phyloP scores from a whole-genome alignment of 2,888 invertebrate species.

The Microplitis manilae region DNA sequence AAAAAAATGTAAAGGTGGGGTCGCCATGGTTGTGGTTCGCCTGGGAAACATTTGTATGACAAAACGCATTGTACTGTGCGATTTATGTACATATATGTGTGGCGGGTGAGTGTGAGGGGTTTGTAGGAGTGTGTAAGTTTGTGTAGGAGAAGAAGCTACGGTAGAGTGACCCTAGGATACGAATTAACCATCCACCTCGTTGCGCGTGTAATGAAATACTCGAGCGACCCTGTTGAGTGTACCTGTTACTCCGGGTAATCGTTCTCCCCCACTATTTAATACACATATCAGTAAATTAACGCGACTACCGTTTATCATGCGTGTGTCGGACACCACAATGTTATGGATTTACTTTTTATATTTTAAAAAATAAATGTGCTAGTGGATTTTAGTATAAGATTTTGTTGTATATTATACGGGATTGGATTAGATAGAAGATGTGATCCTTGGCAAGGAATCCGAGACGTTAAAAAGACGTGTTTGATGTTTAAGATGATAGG shows the following conservation, averaged over 20 bases:
- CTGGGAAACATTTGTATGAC: slow-evolving; percentile 63
- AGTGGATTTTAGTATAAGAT: no score
- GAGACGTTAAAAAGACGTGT: neutral
- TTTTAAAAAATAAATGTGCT: no score
- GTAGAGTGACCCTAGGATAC: slow-evolving; percentile 69
- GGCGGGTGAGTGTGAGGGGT: slow-evolving; percentile 45
- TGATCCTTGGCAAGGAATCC: no score
- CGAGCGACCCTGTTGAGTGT: slow-evolving; percentile 54
- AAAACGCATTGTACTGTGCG: slow-evolving; percentile 66
- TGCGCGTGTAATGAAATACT: slow-evolving; percentile 58
- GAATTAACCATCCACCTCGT: slow-evolving; percentile 59
- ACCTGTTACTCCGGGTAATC: slow-evolving; percentile 64
- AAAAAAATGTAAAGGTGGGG: slow-evolving; percentile 61
- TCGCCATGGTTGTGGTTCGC: slow-evolving; percentile 71
- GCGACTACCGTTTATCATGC: slow-evolving; percentile 19
- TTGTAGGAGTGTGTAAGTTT: neutral
- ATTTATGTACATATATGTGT: slow-evolving; percentile 51
- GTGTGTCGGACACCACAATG: neutral
- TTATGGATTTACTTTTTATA: neutral
- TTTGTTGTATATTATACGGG: no score
- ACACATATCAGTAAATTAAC: slow-evolving; percentile 6
- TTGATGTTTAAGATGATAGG: neutral
- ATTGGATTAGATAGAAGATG: no score
- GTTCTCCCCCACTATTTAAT: slow-evolving; percentile 48
- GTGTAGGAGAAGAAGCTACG: slow-evolving; percentile 60